Percentiles rank a stretch among this genome's conserved stretches.
Conservation (phyloP, 2,797 vertebrate species). For the Cynodonichthys magdalenae region DNA sequence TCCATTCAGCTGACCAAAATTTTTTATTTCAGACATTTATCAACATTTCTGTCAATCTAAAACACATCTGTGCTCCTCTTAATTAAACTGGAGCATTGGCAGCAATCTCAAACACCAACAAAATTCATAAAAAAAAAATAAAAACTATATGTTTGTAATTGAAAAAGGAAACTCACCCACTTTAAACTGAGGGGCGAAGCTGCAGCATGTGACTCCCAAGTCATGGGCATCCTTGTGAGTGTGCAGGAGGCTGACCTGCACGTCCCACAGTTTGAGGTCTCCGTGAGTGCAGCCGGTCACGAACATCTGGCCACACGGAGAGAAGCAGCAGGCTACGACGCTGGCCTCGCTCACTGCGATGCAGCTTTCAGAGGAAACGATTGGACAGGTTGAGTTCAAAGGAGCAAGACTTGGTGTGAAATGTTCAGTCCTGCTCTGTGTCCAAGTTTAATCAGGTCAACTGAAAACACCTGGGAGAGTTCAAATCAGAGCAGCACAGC, state of each 20-base stretch:
- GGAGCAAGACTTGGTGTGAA: neutral
- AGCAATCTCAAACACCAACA: neutral
- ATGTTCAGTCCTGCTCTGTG: neutral
- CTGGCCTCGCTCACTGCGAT: constrained; percentile 83
- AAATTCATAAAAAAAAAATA: neutral
- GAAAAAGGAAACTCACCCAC: constrained; percentile 70
- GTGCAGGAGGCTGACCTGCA: constrained; percentile 78
- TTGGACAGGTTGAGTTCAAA: neutral
- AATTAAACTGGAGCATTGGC: too few species aligned
- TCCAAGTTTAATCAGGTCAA: neutral
- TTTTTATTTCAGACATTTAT: neutral
- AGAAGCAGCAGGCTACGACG: constrained; percentile 87
- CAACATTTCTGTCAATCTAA: neutral
- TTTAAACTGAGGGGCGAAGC: constrained; percentile 78
- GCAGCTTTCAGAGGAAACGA: constrained; percentile 69
- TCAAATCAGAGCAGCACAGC: constrained; percentile 8
- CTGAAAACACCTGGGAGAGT: constrained; percentile 8
- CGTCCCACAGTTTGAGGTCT: constrained; percentile 87
- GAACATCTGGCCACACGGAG: constrained; percentile 83
- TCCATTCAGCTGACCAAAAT: neutral
- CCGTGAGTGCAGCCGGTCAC: constrained; percentile 87
- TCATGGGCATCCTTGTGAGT: constrained; percentile 86
- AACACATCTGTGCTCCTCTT: neutral
- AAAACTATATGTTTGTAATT: neutral
- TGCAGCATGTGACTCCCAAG: constrained; percentile 89